Evolutionary conservation across 2,797 vertebrate species (phyloP).

Genomic region (Propithecus perrieri): DNA sequence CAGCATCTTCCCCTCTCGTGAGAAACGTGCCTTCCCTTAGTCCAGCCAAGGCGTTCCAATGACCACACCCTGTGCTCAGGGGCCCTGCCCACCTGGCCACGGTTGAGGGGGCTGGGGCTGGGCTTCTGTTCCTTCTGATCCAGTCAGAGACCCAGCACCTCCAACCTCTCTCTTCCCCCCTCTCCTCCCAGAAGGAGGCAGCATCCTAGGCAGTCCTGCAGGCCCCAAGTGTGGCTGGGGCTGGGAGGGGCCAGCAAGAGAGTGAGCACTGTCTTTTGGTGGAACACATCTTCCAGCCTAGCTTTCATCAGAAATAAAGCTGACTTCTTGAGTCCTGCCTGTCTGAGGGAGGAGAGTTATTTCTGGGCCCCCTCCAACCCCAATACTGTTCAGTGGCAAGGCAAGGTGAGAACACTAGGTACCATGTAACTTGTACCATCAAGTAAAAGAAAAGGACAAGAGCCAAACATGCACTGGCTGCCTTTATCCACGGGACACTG

Average conservation of each 20-base stretch:
- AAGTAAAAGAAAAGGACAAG: background rate
- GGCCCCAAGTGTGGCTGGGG: background rate
- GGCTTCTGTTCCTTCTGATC: background rate
- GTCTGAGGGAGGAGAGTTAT: background rate
- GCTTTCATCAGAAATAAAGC: background rate
- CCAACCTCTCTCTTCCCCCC: background rate
- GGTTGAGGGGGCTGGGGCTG: background rate
- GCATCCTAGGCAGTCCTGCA: background rate
- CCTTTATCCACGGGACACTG: background rate
- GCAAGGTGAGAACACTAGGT: background rate
- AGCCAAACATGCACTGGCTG: no score
- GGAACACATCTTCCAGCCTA: background rate
- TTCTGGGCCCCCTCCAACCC: background rate
- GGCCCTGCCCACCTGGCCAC: background rate
- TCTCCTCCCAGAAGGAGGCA: background rate
- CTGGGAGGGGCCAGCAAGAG: no score
- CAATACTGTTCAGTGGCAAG: background rate
- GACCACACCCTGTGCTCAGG: background rate
- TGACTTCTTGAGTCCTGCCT: background rate
- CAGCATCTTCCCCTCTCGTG: background rate
- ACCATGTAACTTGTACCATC: background rate
- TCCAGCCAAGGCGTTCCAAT: background rate
- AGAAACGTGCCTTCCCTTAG: background rate
- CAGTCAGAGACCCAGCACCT: background rate
- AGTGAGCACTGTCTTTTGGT: fast-evolving